Base-by-base conservation (phyloP, 2,797 vertebrate species). In the Rhadinocentrus ornatus region DNA sequence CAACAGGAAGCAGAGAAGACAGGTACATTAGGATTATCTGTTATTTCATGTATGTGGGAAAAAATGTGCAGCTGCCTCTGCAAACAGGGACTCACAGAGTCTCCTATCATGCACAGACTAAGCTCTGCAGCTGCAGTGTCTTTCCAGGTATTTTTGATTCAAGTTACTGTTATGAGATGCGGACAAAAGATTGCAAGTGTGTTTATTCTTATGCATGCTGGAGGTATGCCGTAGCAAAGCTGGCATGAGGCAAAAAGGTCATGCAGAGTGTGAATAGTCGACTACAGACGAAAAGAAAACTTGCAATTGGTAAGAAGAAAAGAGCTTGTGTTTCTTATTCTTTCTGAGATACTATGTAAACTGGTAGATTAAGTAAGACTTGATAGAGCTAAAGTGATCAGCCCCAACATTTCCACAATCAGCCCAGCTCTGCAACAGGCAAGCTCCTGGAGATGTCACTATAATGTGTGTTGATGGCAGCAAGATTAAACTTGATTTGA, bases 151-250 rank as follows among this genome's bases (percentile, higher is more conserved):
- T 37, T 48, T 66, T 3, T 55, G 62, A 78, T 10, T 55, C 20
- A 57, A 55, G 11, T 41, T 53, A 13, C 24, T 62, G 6, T 35
- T 12, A 16, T 32, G 12, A 44, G 37, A 77, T 73, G 26, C 31
- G 20, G 24, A 26, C 26, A 53, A 65, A 39, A 54, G 67, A 75
- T 53, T 48, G 10, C 5, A 69, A 39, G 16, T 2, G 6, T 32
- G 31, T 56, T 1, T 6, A 18, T 55, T 66, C 32, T 2, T 71
- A 62, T 59, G 52, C 75, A 78, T 66, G 35, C 67, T 68, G 71
- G 68, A 81, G 70, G 32, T 71, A 65, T 71, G 73, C 48, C 54
- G 73, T 50, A 16, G 69, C 75, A 75, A 75, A 78, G 74, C 60
- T 20, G 16, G 37, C 15, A 62, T 3, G 50, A 77, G 29, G 46